Base-by-base conservation (phyloP, 2,888 invertebrate species). In the Miltochrista miniata region DNA sequence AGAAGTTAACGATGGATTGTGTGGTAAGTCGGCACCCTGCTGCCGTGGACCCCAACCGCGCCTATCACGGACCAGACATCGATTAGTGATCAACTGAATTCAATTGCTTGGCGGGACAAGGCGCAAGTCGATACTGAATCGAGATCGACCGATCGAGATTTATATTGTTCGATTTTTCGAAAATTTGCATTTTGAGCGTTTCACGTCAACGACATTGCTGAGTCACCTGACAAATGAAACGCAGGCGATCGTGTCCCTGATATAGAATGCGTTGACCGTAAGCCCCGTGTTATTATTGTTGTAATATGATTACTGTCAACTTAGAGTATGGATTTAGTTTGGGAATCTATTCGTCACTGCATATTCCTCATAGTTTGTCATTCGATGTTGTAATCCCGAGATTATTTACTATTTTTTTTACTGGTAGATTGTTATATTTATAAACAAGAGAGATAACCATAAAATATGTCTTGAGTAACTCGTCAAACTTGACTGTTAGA, bases 1-100 rank as follows among this genome's bases (percentile, higher is more conserved):
- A 89, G 87, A 89, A 90, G 90, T 87, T 91, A 91, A 91, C 91
- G 91, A 90, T 91, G 91, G 91, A 90, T 91, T 91, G 91, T 91
- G 91, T 90, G 90, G 91, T 90, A 90, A 90, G 90, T 87, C 90
- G 90, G 91, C 91, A 90, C 90, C 91, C 91, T 90, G 89, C 90
- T 85, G 90, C 87, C 90, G 89, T 61, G 91, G 89, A 77, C 90
- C 88, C 90, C 90, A 80, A 90, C 90, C 76, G 91, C 74, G 90
- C 84, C 87, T 90, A 90, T 91, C 91, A 88, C 90, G 89, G 90
- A 87, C 91, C 89, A 90, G 87, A 90, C 91, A 90, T 90, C 91
- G 91, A 91, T 91, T 91, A 91, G 91, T 90, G 91, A 90, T 91
- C 90, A 90, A 90, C 90, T 85, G 90, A 90, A 90, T 90, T 90